These are phyloP conservation scores for Gymnocephalus cernua DNA, from an alignment of 2,113 vertebrate genomes.

Conservation along the genomic window DNA sequence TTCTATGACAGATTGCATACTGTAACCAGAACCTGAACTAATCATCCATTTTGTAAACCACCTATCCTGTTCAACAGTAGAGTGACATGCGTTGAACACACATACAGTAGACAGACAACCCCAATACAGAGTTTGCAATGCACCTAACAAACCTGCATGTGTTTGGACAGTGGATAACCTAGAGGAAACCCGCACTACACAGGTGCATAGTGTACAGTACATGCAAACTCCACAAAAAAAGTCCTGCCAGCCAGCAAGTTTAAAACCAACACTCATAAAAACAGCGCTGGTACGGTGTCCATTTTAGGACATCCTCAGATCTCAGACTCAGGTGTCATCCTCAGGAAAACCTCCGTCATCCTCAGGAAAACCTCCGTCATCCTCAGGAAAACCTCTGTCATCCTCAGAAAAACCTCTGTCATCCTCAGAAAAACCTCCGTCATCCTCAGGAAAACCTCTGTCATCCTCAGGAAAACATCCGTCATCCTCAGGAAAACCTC, in stretches of 20 bases:
- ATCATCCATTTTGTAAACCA: not conserved
- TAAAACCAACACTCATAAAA: not conserved
- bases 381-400: too few relatives aligned
- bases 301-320: too few relatives aligned
- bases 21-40: not conserved
- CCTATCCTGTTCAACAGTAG: not conserved
- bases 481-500: too few relatives aligned
- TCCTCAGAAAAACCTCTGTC: too few relatives aligned
- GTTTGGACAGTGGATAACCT: not conserved
- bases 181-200: not conserved
- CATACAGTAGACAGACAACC: not conserved
- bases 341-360: too few relatives aligned
- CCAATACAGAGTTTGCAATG: not conserved
- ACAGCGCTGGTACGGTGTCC: too few relatives aligned
- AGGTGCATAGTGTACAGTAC: too few relatives aligned
- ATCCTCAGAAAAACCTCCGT: too few relatives aligned
- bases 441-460: too few relatives aligned
- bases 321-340: too few relatives aligned
- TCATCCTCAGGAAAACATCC: too few relatives aligned
- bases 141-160: slow-evolving; percentile 3
- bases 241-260: not conserved
- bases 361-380: too few relatives aligned
- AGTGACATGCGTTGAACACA: not conserved
- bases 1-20: not conserved
- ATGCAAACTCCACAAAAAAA: not conserved